Base-by-base conservation (phyloP, 2,113 vertebrate genomes). In the Etheostoma spectabile region DNA sequence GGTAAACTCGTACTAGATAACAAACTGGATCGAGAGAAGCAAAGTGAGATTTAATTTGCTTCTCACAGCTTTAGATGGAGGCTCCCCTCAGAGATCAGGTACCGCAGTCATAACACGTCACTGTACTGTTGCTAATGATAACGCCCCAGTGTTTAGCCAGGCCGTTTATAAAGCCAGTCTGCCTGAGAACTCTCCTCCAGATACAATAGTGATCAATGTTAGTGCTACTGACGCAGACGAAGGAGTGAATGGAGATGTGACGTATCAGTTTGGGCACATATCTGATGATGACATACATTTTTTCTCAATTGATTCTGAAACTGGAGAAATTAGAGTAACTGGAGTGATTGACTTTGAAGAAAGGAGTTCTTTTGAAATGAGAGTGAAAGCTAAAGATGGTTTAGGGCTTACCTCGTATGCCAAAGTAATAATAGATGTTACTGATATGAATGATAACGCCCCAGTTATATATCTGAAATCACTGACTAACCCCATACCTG, bases 71-170 rank as follows among this genome's bases (percentile, higher is more conserved):
- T 0, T 93, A n/a, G 96, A 97, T 1, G 95, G 96, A 0, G 96
- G 96, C 2, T 76, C 94, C 71, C 96, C 95, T 4, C 76, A 91
- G 13, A 89, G 81, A 85, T 94, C 94, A 7, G 95, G 94, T 5
- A 95, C 94, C 0, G 30, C 70, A 15, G 77, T 93, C 18, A 94
- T 96, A n/a, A n/a, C n/a, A n/a, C n/a, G n/a, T n/a, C n/a, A n/a
- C n/a, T n/a, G n/a, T n/a, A n/a, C n/a, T n/a, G 96, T 96, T 1
- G 94, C 92, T 76, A 96, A 96, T 63, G 95, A 96, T 93, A 97
- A 96, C 16, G 22, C 90, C 0, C 95, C 95, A 1, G 46, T 66
- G 46, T 66, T 66, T 11, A 66, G 45, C 46, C 65, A 52, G 65
- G 27, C 46, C 33, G 27, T 67, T 33, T 67, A 67, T 52, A n/a